phyloP scores from a whole-genome alignment of 2,888 invertebrate genomes.

The Dyspetes luteomarginatus region DNA sequence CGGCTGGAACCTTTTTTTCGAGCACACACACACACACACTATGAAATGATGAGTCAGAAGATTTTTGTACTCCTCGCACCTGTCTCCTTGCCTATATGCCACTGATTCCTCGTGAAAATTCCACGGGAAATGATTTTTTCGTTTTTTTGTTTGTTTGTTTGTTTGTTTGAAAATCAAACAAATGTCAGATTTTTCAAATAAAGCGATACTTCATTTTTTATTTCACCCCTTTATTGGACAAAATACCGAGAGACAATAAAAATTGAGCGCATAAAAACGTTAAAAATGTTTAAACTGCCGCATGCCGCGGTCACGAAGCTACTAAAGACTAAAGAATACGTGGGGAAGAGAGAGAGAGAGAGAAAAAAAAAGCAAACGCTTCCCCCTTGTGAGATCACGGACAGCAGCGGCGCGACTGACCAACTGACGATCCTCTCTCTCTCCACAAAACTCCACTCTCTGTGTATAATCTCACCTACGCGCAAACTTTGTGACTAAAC shows the following conservation, averaged over 20 bases:
- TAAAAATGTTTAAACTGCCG: neutral
- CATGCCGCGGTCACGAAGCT: conserved; percentile 36
- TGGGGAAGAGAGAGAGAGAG: no score
- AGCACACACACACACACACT: conserved; percentile 23
- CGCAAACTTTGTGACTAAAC: neutral
- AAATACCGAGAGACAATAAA: neutral
- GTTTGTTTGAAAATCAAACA: neutral
- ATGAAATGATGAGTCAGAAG: conserved; percentile 41
- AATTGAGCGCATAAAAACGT: neutral
- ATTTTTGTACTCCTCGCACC: conserved; percentile 15
- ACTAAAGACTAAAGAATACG: conserved; percentile 26
- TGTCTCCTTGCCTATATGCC: neutral
- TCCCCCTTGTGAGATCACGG: conserved; percentile 33
- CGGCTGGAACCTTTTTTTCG: neutral
- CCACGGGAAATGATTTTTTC: neutral
- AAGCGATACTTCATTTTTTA: no score
- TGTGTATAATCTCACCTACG: neutral
- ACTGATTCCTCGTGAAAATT: neutral
- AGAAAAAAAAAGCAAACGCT: conserved; percentile 31
- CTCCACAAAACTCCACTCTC: no score
- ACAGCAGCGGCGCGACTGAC: conserved; percentile 40
- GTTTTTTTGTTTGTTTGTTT: no score
- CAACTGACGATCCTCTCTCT: neutral
- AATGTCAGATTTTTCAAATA: neutral
- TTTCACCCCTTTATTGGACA: neutral